Conservation (phyloP, 23 tunicate species). For the Oikopleura dioica region DNA sequence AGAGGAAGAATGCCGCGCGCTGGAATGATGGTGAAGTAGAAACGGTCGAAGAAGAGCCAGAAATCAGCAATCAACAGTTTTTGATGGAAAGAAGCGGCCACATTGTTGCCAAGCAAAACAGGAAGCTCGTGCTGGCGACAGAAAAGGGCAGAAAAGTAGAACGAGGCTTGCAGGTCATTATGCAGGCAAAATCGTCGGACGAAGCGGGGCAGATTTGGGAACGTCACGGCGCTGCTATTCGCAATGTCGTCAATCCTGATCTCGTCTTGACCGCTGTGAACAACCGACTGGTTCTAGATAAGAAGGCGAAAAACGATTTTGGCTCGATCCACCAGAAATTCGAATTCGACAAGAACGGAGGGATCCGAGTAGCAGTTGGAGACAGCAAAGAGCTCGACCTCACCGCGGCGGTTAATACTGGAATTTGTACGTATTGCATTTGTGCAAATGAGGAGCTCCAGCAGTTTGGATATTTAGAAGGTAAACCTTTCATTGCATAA, state of each 20-base stretch:
- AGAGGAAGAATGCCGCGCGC: background rate
- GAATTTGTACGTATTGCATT: background rate
- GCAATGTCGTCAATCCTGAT: background rate
- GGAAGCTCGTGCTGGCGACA: background rate
- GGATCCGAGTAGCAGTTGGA: background rate
- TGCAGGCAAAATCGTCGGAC: background rate
- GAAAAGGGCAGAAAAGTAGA: background rate
- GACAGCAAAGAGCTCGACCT: background rate
- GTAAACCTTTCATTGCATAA: background rate
- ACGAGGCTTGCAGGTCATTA: background rate
- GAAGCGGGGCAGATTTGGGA: slow-evolving; percentile 2
- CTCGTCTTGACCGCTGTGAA: background rate
- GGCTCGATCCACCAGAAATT: background rate
- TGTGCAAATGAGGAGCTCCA: background rate
- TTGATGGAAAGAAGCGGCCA: background rate
- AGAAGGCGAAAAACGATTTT: background rate
- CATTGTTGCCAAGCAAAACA: background rate
- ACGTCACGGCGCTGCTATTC: background rate
- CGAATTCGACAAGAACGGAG: background rate
- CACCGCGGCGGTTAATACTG: background rate
- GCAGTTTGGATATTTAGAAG: background rate
- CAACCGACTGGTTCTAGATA: background rate
- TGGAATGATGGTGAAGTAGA: background rate
- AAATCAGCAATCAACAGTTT: slow-evolving; percentile 7
- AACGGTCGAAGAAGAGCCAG: background rate